Conservation (phyloP, 2,888 invertebrate species). For the Acronicta aceris region DNA sequence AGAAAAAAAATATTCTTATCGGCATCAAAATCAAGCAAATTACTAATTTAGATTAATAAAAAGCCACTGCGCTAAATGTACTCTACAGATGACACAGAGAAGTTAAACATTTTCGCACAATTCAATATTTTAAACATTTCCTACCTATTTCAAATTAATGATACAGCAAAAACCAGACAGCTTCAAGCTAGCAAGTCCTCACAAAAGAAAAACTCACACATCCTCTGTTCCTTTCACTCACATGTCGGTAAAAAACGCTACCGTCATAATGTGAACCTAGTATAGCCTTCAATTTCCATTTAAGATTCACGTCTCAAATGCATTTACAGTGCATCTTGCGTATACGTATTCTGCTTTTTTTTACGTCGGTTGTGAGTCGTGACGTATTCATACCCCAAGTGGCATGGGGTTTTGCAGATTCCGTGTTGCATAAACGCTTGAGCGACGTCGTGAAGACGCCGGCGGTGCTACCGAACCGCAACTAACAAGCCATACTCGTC, state of each 20-base stretch:
- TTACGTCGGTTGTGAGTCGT: slow-evolving; percentile 22
- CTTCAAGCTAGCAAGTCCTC: slow-evolving; percentile 2
- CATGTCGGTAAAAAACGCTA: slow-evolving; percentile 15
- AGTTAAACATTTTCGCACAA: no score
- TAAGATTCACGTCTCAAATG: slow-evolving; percentile 24
- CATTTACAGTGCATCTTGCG: slow-evolving; percentile 31
- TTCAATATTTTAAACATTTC: no score
- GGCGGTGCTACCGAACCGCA: slow-evolving; percentile 47
- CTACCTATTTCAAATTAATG: no score
- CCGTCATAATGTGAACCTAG: slow-evolving; percentile 11
- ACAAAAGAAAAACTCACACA: slow-evolving; percentile 5
- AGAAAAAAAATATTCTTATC: no score
- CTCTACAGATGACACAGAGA: no score
- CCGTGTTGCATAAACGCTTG: slow-evolving; percentile 51
- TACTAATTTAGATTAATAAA: no score
- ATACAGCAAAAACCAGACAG: slow-evolving; percentile 8
- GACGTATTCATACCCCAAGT: slow-evolving; percentile 51
- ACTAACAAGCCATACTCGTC: slow-evolving; percentile 56
- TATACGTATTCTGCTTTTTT: slow-evolving; percentile 41
- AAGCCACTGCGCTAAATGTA: no score
- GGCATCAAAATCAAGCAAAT: no score
- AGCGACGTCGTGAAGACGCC: slow-evolving; percentile 48
- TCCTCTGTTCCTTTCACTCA: slow-evolving; percentile 10
- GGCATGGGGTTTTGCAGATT: slow-evolving; percentile 44
- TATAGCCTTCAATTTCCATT: slow-evolving; percentile 29